These are phyloP conservation scores for Dichetophora obliterata DNA, from an alignment of 2,888 invertebrate genomes.

Conservation along the genomic window DNA sequence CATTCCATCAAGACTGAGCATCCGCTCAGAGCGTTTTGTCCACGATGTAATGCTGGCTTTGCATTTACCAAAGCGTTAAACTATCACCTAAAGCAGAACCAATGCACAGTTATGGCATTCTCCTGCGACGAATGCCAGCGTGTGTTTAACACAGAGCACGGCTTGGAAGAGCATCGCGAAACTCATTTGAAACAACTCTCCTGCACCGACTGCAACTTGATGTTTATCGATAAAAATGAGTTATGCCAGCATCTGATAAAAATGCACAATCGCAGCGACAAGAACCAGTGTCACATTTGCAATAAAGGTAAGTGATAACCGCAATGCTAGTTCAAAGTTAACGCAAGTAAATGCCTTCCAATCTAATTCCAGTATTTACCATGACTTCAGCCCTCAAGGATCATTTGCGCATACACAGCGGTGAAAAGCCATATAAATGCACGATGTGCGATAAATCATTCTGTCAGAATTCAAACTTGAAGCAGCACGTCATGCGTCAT, in stretches of 20 bases:
- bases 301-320: slow-evolving; percentile 58
- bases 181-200: slow-evolving; percentile 56
- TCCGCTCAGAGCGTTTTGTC: slow-evolving; percentile 54
- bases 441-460: slow-evolving; percentile 74
- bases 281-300: slow-evolving; percentile 71
- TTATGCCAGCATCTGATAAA: slow-evolving; percentile 70
- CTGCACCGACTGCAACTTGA: slow-evolving; percentile 68
- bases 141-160: slow-evolving; percentile 73
- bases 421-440: slow-evolving; percentile 73
- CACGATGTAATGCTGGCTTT: slow-evolving; percentile 66
- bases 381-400: slow-evolving; percentile 75
- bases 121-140: slow-evolving; percentile 70
- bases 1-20: neutral
- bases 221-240: slow-evolving; percentile 69
- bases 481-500: slow-evolving; percentile 74
- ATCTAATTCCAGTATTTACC: slow-evolving; percentile 64
- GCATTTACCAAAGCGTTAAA: slow-evolving; percentile 61
- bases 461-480: slow-evolving; percentile 74
- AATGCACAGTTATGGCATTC: slow-evolving; percentile 70
- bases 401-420: slow-evolving; percentile 73
- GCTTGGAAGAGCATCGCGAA: slow-evolving; percentile 72
- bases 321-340: neutral
- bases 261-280: slow-evolving; percentile 70
- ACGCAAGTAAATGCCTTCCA: neutral
- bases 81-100: slow-evolving; percentile 66